Percentiles rank a stretch among this genome's conserved stretches.
Conservation (phyloP, 2,113 vertebrate species). For the Pycnonotus jocosus region DNA sequence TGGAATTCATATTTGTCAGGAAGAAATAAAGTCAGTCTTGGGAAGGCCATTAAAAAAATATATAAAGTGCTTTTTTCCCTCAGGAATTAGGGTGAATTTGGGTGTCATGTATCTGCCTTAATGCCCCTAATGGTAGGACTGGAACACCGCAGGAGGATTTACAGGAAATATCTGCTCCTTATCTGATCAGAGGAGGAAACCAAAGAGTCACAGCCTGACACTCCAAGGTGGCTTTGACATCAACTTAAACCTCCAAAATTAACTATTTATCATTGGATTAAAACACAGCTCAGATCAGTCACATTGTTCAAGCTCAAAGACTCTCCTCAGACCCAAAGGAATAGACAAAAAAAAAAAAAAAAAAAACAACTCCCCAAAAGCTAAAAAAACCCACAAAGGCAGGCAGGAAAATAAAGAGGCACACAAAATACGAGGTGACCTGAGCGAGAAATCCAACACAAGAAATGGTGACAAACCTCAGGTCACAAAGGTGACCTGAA, state of each 20-base stretch:
- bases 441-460: not conserved
- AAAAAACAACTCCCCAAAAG: not conserved
- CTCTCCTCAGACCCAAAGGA: not conserved
- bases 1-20: not conserved
- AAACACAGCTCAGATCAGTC: not conserved
- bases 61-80: constrained; percentile 16
- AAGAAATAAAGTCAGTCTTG: constrained; percentile 20
- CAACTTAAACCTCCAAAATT: constrained; percentile 33
- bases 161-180: constrained; percentile 57
- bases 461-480: too few species aligned
- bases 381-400: not conserved
- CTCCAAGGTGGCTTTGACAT: constrained; percentile 32
- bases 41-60: constrained; percentile 43
- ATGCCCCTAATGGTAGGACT: constrained; percentile 32
- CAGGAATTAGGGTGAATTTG: constrained; percentile 31
- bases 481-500: too few species aligned
- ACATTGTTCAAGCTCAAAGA: not conserved
- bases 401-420: not conserved
- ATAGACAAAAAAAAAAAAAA: not conserved
- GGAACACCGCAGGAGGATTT: not conserved
- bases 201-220: not conserved
- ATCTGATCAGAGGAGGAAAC: constrained; percentile 46
- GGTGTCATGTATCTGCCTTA: constrained; percentile 47
- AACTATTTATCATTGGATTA: constrained; percentile 32
- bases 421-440: not conserved